Conservation (phyloP, 2,113 vertebrate genomes). For the Sylvilagus bachmani region DNA sequence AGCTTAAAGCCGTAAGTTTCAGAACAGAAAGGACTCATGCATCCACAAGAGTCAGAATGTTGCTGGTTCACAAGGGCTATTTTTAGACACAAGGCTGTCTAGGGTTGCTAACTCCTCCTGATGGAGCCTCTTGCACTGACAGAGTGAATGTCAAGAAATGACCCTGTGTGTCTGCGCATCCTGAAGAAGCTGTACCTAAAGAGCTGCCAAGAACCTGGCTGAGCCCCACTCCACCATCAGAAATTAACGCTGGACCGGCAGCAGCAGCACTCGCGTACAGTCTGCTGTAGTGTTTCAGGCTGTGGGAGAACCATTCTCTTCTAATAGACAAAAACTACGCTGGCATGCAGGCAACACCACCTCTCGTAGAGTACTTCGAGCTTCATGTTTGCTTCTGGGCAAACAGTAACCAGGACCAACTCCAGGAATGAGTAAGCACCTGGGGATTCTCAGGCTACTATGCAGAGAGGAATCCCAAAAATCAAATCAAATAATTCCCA, state of each 20-base stretch:
- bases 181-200: background rate
- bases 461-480: background rate
- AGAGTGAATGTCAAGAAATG: background rate
- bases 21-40: constrained; percentile 3
- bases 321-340: background rate
- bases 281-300: no score
- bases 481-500: constrained; percentile 22
- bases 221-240: background rate
- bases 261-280: background rate
- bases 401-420: constrained; percentile 17
- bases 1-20: background rate
- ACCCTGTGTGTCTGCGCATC: background rate
- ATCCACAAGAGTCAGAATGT: background rate
- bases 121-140: background rate
- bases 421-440: background rate
- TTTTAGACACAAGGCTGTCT: constrained; percentile 20
- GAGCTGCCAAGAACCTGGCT: background rate
- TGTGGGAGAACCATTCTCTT: background rate
- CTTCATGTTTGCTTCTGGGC: background rate
- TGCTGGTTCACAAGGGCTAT: background rate
- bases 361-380: background rate
- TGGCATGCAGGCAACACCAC: background rate
- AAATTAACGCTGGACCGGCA: background rate
- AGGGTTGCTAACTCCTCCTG: background rate
- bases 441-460: background rate